These are phyloP conservation scores for Sthenelais limicola DNA, from an alignment of 2,888 invertebrate genomes.

Conservation along the genomic window DNA sequence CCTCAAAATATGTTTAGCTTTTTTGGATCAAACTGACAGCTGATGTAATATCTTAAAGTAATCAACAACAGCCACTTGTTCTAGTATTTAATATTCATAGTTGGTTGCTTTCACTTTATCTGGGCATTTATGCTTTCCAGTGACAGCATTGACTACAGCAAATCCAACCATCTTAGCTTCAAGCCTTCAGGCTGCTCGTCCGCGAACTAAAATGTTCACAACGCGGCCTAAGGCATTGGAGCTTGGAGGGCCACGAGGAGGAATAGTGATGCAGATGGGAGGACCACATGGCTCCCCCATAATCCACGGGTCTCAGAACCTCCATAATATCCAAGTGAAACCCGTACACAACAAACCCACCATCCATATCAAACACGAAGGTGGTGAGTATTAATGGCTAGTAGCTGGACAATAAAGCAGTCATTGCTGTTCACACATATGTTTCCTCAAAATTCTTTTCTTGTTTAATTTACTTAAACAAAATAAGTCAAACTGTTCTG, in stretches of 20 bases:
- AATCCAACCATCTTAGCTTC: conserved; percentile 27
- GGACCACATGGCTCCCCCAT: conserved; percentile 44
- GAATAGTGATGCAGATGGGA: conserved; percentile 66
- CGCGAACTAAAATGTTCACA: conserved; percentile 36
- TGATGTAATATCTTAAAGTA: too few species aligned
- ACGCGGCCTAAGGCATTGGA: conserved; percentile 20
- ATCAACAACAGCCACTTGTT: too few species aligned
- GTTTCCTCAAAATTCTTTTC: too few species aligned
- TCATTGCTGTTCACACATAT: too few species aligned
- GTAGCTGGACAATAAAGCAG: not conserved
- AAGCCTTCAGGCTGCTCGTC: conserved; percentile 21
- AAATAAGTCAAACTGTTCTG: too few species aligned
- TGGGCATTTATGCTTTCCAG: too few species aligned
- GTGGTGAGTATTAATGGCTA: conserved; percentile 60
- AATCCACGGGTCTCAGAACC: conserved; percentile 25
- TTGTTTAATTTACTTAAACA: too few species aligned
- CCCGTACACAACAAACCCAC: conserved; percentile 57
- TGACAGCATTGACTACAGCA: conserved; percentile 26
- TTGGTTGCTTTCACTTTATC: too few species aligned
- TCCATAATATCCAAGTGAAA: conserved; percentile 61
- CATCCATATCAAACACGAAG: conserved; percentile 70
- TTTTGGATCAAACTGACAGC: too few species aligned
- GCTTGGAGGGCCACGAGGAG: too few species aligned
- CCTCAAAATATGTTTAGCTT: too few species aligned
- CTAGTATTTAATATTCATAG: too few species aligned